These are phyloP conservation scores for Linurgus olivaceus DNA, from an alignment of 2,797 vertebrate species.

Conservation along the genomic window DNA sequence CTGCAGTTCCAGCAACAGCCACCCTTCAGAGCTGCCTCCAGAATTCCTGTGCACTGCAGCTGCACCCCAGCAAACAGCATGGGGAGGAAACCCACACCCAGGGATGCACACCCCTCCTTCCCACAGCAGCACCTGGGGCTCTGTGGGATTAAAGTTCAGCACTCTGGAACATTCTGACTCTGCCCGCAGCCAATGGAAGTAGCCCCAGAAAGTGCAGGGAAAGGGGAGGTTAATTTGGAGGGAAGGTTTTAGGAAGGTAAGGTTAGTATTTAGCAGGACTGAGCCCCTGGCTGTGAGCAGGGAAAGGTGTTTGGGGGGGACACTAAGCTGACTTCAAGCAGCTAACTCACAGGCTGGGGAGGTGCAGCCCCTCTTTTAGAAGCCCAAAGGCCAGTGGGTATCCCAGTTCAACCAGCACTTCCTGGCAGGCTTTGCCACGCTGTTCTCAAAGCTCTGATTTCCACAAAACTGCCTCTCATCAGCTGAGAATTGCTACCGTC, in stretches of 20 bases:
- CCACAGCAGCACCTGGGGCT: neutral
- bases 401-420: neutral
- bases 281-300: neutral
- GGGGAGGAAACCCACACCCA: neutral
- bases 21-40: neutral
- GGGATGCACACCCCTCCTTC: neutral
- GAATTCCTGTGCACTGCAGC: neutral
- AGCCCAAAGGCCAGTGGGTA: neutral
- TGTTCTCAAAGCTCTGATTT: neutral
- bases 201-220: neutral
- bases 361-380: neutral
- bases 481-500: neutral
- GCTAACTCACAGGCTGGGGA: neutral
- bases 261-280: neutral
- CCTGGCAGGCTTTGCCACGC: neutral
- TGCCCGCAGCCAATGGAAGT: neutral
- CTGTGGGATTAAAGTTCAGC: neutral
- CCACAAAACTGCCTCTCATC: neutral
- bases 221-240: neutral
- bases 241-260: neutral
- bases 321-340: neutral
- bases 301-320: neutral
- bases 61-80: rapidly evolving
- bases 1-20: neutral
- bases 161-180: neutral